Base-by-base conservation (phyloP, 2,888 invertebrate species). In the Macropis europaea region DNA sequence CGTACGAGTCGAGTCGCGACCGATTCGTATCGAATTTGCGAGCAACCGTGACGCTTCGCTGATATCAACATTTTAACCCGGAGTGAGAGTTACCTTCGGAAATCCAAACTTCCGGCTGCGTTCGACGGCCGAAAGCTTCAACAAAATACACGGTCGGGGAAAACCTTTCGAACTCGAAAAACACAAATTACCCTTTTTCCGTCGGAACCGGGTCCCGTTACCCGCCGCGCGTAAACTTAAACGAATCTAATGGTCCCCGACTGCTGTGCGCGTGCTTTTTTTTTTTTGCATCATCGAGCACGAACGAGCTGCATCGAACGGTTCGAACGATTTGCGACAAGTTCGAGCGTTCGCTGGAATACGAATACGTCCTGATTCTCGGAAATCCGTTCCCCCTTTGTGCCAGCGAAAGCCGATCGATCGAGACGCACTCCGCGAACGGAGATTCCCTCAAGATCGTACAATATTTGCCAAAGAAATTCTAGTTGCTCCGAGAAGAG, bases 61-160 rank as follows among this genome's bases (percentile, higher is more conserved):
- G 52, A 66, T 59, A 66, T 70, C 66, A 59, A 36, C 45, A 38
- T 24, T 69, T 24, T 38, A 13, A 6, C 13, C 30, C 17, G n/a
- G 30, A 26, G 22, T n/a, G n/a, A 11, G 1, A 30, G 34, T 19
- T 34, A 5, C 38, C 38, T 34, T 42, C 26, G 43, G 11, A 11
- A 30, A 30, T 48, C 30, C n/a, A 17, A 17, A 13, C 19, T 40
- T 17, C 9, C 6, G 38, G 38, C 15, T 40, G 17, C 38, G 38
- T 17, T 17, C 38, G 38, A 3, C 3, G 38, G 3, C 4, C 17
- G 38, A 7, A 6, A 48, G n/a, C n/a, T 28, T 13, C 11, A 30
- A 48, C 30, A 48, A 48, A 36, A 32, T 11, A 32, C 3, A 43
- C 13, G 17, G n/a, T n/a, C n/a, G n/a, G n/a, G n/a, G n/a, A n/a